phyloP scores from a whole-genome alignment of 2,797 vertebrate genomes.

The Fistularia tabacaria region DNA sequence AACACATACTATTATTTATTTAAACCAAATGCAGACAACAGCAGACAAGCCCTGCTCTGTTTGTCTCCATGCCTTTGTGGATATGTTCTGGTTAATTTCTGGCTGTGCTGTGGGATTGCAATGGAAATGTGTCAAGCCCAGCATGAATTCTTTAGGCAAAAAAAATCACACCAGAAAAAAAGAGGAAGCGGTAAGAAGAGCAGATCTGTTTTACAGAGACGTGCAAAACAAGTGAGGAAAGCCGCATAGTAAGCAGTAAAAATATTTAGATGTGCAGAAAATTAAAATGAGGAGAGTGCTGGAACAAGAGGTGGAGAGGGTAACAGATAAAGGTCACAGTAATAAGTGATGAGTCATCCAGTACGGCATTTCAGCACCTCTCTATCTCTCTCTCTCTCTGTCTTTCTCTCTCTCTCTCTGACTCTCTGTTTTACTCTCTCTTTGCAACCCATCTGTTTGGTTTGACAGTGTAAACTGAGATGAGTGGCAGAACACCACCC shows the following conservation, averaged over 20 bases:
- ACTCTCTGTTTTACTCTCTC: slow-evolving; percentile 12
- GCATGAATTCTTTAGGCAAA: not conserved
- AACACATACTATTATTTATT: no score
- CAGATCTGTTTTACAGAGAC: not conserved
- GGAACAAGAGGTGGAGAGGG: slow-evolving; percentile 31
- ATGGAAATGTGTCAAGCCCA: slow-evolving; percentile 1
- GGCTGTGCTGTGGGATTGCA: no score
- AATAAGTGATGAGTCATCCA: slow-evolving; percentile 62
- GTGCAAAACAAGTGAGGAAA: not conserved
- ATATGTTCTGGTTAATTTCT: no score
- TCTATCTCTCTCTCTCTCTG: slow-evolving; percentile 6
- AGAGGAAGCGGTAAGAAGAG: not conserved
- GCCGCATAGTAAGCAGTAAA: slow-evolving; percentile 7
- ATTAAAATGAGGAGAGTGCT: slow-evolving; percentile 26
- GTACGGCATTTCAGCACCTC: slow-evolving; percentile 27
- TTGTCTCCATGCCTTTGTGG: no score
- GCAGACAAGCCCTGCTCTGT: no score
- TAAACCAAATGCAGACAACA: no score
- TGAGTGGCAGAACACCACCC: slow-evolving; percentile 18
- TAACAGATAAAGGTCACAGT: slow-evolving; percentile 58
- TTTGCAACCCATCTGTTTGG: slow-evolving; percentile 31
- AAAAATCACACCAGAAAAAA: not conserved
- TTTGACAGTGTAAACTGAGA: slow-evolving; percentile 33
- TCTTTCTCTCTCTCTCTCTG: not conserved
- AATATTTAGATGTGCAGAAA: slow-evolving; percentile 31